These are phyloP conservation scores for Drosophila stalkeri DNA, from an alignment of 2,888 invertebrate genomes.

Conservation along the genomic window DNA sequence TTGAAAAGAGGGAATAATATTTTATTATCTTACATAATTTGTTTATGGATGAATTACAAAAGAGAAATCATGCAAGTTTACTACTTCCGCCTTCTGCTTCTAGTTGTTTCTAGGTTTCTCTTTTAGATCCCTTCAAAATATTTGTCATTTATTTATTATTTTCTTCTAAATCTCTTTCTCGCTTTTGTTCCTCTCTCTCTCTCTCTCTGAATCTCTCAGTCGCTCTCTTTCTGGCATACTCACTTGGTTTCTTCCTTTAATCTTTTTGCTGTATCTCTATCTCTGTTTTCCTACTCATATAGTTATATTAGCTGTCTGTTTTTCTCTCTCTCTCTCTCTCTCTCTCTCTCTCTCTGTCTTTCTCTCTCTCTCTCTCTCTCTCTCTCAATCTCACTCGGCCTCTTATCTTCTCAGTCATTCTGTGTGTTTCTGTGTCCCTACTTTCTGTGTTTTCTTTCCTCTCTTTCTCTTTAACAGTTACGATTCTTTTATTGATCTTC, in stretches of 20 bases:
- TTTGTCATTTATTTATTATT: neutral
- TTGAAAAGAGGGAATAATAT: neutral
- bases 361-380: too few species aligned
- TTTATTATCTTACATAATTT: neutral
- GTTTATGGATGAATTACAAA: neutral
- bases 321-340: neutral
- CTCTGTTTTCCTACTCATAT: too few species aligned
- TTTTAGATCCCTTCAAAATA: neutral
- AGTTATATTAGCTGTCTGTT: too few species aligned
- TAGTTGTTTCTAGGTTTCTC: neutral
- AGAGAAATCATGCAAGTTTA: neutral
- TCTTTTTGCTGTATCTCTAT: too few species aligned
- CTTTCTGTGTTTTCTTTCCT: neutral
- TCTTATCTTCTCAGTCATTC: neutral
- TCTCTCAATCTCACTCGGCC: neutral
- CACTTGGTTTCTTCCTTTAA: too few species aligned
- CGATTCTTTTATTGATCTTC: neutral
- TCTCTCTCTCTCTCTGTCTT: neutral
- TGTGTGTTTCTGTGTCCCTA: neutral
- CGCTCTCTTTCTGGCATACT: too few species aligned
- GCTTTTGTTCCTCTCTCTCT: too few species aligned
- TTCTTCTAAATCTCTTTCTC: neutral
- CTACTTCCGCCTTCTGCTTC: neutral
- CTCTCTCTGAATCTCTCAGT: too few species aligned
- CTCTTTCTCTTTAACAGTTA: neutral